phyloP scores from a whole-genome alignment of 1,140 invertebrate genomes.

The Aphelenchoides besseyi region DNA sequence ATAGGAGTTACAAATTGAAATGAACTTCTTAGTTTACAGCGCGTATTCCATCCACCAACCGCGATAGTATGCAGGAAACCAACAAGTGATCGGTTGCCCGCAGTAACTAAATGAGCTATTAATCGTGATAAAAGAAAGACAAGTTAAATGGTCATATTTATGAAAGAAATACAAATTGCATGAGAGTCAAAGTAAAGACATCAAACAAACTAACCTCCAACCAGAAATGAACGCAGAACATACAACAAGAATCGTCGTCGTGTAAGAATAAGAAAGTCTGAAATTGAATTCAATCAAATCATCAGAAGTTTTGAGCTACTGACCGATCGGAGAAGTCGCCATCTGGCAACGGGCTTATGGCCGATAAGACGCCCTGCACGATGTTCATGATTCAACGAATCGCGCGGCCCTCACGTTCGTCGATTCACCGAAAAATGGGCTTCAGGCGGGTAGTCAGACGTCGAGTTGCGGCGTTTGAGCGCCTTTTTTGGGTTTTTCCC shows the following conservation, averaged over 20 bases:
- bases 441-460: no score
- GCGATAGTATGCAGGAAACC: constrained; percentile 62
- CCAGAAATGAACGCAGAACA: constrained; percentile 59
- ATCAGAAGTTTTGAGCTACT: background rate
- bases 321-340: constrained; percentile 53
- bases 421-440: background rate
- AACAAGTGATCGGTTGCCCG: constrained; percentile 60
- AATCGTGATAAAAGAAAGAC: constrained; percentile 6
- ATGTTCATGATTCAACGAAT: constrained; percentile 60
- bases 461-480: no score
- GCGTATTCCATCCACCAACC: constrained; percentile 32
- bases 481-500: no score
- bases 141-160: no score
- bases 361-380: constrained; percentile 52
- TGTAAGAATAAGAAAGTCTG: constrained; percentile 57
- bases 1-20: constrained; percentile 20
- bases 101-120: constrained; percentile 47
- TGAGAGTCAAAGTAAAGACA: no score
- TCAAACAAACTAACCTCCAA: constrained; percentile 59
- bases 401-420: background rate
- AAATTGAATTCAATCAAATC: background rate
- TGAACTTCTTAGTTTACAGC: background rate
- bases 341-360: constrained; percentile 59
- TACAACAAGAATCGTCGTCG: constrained; percentile 56
- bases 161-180: no score